Base-by-base conservation (phyloP, 2,797 vertebrate genomes). In the Eulemur mongoz region DNA sequence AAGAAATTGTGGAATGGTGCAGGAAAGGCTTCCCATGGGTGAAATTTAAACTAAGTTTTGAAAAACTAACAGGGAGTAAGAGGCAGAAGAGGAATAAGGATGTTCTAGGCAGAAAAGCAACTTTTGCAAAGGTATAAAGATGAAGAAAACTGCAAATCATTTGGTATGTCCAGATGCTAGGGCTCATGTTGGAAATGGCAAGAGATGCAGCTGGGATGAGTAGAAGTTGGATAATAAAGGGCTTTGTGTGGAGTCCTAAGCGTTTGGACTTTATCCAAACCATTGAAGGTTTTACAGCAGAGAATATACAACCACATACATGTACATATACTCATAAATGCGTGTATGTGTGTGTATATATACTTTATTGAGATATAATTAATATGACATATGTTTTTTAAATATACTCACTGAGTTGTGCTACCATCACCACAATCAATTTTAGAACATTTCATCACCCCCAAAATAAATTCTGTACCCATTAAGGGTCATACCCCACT, bases 291-390 rank as follows among this genome's bases (percentile, higher is more conserved):
- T 76, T 82, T 67, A 59, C 32, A 85, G 63, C 69, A 94, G 50
- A 94, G 32, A 92, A 89, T 54, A 35, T 8, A 59, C 6, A 30
- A 7, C 20, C 6, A 22, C 4, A 35, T 12, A 57, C 1, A 43
- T 27, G 25, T n/a, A 18, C 32, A 18, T 57, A 35, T 38, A 75
- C 32, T 27, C 59, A 65, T 35, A 61, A 45, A 52, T 65, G 2
- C 65, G 25, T 69, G 9, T 59, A 7, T 67, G 12, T 48, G 7
- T 57, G 9, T 65, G 5, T 59, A 32, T 83, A 18, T 59, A 32
- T 45, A 79, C 40, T 75, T 91, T 75, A 69, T 80, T 84, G 48
- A 91, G 18, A 73, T 78, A 38, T 73, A 87, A 92, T 83, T 84
- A 57, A 57, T 57, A 57, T 57, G 23, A 6, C n/a, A 30, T 52